Evolutionary conservation across 2,888 invertebrate genomes (phyloP).

Genomic region (Yponomeuta malinellus): DNA sequence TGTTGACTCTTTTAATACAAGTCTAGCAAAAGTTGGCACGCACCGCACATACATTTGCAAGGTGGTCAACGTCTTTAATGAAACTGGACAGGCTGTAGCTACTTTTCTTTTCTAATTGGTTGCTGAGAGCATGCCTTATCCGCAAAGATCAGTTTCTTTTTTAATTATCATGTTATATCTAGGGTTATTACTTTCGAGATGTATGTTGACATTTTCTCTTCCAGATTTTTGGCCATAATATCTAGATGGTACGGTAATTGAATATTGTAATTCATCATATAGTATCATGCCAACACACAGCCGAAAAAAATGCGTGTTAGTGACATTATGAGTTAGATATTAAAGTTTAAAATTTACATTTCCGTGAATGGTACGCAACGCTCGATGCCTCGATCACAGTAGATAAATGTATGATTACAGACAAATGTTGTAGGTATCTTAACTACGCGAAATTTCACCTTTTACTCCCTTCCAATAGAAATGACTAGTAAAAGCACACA

Average conservation of each 20-base stretch:
- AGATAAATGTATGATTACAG: no score
- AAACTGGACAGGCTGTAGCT: neutral
- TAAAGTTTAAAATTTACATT: no score
- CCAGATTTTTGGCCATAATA: neutral
- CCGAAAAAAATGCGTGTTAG: no score
- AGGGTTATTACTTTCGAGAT: neutral
- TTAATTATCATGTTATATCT: neutral
- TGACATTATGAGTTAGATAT: no score
- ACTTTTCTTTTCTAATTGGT: conserved; percentile 31
- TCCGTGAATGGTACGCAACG: no score
- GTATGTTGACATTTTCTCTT: neutral
- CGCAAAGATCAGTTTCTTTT: neutral
- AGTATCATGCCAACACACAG: no score
- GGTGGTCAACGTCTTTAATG: neutral
- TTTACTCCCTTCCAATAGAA: neutral
- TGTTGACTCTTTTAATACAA: neutral
- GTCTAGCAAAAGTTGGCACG: neutral
- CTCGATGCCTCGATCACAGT: no score
- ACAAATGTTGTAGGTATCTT: no score
- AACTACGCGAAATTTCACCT: neutral
- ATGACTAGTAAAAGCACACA: neutral
- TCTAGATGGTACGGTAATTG: neutral
- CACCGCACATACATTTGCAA: neutral
- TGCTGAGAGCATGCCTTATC: neutral
- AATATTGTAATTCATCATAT: no score